Base-by-base conservation (phyloP, 2,113 vertebrate genomes). In the human region DNA sequence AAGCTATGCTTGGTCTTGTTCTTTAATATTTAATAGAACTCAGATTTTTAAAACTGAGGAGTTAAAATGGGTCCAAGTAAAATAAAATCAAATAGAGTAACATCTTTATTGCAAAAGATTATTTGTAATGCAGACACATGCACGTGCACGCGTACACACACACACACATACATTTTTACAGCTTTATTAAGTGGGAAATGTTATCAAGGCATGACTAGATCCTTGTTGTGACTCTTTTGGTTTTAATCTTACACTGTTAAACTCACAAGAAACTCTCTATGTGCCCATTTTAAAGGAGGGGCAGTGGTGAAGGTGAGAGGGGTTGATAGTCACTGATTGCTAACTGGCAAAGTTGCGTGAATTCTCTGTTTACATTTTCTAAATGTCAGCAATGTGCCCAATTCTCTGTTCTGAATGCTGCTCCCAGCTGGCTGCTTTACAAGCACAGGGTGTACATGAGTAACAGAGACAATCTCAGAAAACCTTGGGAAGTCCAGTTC, bases 11-110 rank as follows among this genome's bases (percentile, higher is more conserved):
- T 23, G 12, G 66, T 57, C 5, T 94, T 93, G 25, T 78, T 95
- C 32, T 97, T 98, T 91, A 98, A 97, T 96, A 96, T 97, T 98
- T 97, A 93, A 93, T 93, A n/a, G 64, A 61, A 88, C 85, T 10
- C 89, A 40, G 40, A 93, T 92, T 97, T 97, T 97, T 94, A 97
- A 97, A 97, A 72, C 27, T 76, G 66, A 96, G 97, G 76, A 97
- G 88, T 79, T 96, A 6, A 96, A 95, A 93, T 16, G 22, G 73
- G 88, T 75, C 83, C 45, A 87, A 80, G 45, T 32, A 89, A 17
- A 76, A 59, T 55, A 89, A 72, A 86, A 48, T 2, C 17, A 23
- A 91, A 20, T 13, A 86, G 94, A 57, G 45, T 81, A 86, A 48
- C 80, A 25, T 0, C 13, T 95, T 79, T 66, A n/a, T n/a, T 91